Conservation (phyloP, 2,113 vertebrate species). For the Trematomus loennbergii region DNA sequence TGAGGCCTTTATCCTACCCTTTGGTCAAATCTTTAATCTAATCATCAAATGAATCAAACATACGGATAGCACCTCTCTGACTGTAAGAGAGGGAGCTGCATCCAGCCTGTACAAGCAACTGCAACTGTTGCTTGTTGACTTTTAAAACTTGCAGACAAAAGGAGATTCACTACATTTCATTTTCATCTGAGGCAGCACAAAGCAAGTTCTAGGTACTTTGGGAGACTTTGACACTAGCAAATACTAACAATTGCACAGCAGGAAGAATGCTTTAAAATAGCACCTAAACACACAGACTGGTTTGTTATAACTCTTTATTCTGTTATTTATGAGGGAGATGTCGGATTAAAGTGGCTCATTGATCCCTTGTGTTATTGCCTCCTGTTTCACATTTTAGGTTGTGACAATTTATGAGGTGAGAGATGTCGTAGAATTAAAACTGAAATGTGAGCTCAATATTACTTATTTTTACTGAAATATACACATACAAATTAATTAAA, state of each 20-base stretch:
- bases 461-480: too few relatives aligned
- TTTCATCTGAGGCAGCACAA: too few relatives aligned
- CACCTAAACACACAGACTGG: background rate
- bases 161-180: too few relatives aligned
- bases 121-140: too few relatives aligned
- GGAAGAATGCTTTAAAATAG: background rate
- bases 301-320: background rate
- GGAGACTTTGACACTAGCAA: too few relatives aligned
- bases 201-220: too few relatives aligned
- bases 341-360: background rate
- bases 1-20: background rate
- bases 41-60: background rate
- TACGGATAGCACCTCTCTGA: background rate
- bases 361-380: background rate
- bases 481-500: too few relatives aligned
- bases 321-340: background rate
- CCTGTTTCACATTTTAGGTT: background rate
- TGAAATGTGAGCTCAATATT: background rate
- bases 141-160: too few relatives aligned
- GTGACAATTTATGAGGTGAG: background rate
- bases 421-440: background rate
- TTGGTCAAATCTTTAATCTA: background rate
- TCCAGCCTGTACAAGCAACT: too few relatives aligned
- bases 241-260: too few relatives aligned
- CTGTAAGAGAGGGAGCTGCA: background rate